A percentile compares a stretch with the other conserved stretches of the same genome.
Evolutionary conservation across 1,140 invertebrate species (phyloP).

Genomic region (Drosophila punjabiensis): DNA sequence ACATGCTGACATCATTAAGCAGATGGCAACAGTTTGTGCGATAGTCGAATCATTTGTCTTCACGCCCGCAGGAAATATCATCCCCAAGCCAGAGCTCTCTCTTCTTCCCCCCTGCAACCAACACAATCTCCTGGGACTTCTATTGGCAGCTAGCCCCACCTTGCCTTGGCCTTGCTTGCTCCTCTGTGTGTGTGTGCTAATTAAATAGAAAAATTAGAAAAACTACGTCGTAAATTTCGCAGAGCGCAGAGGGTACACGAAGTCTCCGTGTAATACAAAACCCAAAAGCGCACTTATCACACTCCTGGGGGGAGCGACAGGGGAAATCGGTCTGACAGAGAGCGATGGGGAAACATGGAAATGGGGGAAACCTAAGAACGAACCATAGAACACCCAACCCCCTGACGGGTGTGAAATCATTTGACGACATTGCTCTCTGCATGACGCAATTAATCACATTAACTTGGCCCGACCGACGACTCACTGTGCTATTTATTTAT

Average conservation of each 20-base stretch:
- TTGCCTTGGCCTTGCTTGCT: conserved; percentile 11
- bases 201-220: conserved; percentile 82
- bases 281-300: conserved; percentile 70
- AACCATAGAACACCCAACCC: conserved; percentile 8
- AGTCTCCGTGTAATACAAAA: conserved; percentile 72
- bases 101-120: too few species aligned
- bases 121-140: neutral
- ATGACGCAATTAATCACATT: conserved; percentile 81
- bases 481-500: conserved; percentile 46
- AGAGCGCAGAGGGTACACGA: conserved; percentile 6
- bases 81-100: neutral
- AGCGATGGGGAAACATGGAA: conserved; percentile 37
- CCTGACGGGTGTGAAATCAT: conserved; percentile 72
- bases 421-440: conserved; percentile 69
- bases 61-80: conserved; percentile 60
- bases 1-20: conserved; percentile 78
- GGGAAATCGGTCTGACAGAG: conserved; percentile 27
- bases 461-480: conserved; percentile 32
- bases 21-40: conserved; percentile 77
- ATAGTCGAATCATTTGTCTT: conserved; percentile 67
- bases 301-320: conserved; percentile 46
- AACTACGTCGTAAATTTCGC: conserved; percentile 76
- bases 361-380: neutral
- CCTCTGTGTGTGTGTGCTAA: conserved; percentile 48
- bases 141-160: conserved; percentile 35